These are phyloP conservation scores for Nephrotoma flavescens DNA, from an alignment of 2,888 invertebrate genomes.

Conservation along the genomic window DNA sequence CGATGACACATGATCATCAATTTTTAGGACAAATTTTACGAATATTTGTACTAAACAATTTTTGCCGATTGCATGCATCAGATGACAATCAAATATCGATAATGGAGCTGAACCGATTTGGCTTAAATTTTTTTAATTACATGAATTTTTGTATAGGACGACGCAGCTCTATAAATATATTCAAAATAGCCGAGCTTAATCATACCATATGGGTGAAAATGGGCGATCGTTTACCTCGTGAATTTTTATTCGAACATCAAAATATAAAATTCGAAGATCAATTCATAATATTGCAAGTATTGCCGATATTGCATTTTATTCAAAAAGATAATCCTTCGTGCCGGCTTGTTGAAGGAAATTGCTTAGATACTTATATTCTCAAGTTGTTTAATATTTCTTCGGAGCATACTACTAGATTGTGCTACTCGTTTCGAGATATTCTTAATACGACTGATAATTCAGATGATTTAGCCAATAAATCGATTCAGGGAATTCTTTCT, in stretches of 20 bases:
- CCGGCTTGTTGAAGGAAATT: slow-evolving; percentile 23
- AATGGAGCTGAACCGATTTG: slow-evolving; percentile 19
- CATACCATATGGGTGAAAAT: slow-evolving; percentile 32
- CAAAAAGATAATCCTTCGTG: slow-evolving; percentile 15
- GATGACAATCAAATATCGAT: background rate
- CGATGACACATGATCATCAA: slow-evolving; percentile 27
- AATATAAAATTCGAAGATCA: slow-evolving; percentile 39
- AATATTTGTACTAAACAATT: slow-evolving; percentile 6
- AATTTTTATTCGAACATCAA: slow-evolving; percentile 27
- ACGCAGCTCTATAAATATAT: slow-evolving; percentile 22
- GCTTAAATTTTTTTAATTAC: slow-evolving; percentile 27
- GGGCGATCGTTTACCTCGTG: slow-evolving; percentile 22
- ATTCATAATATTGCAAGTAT: slow-evolving; percentile 42
- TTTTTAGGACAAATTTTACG: slow-evolving; percentile 23
- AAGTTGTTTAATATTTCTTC: slow-evolving; percentile 47
- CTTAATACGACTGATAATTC: slow-evolving; percentile 18
- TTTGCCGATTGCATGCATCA: slow-evolving; percentile 6
- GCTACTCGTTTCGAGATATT: slow-evolving; percentile 42
- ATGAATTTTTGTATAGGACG: slow-evolving; percentile 28
- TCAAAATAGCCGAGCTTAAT: slow-evolving; percentile 29
- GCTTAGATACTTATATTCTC: slow-evolving; percentile 40
- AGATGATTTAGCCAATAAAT: slow-evolving; percentile 24
- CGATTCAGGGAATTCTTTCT: slow-evolving; percentile 27
- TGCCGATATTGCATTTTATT: slow-evolving; percentile 42
- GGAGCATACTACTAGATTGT: slow-evolving; percentile 44